These are phyloP conservation scores for Drosophila kuntzei DNA, from an alignment of 2,888 invertebrate genomes.

Conservation along the genomic window DNA sequence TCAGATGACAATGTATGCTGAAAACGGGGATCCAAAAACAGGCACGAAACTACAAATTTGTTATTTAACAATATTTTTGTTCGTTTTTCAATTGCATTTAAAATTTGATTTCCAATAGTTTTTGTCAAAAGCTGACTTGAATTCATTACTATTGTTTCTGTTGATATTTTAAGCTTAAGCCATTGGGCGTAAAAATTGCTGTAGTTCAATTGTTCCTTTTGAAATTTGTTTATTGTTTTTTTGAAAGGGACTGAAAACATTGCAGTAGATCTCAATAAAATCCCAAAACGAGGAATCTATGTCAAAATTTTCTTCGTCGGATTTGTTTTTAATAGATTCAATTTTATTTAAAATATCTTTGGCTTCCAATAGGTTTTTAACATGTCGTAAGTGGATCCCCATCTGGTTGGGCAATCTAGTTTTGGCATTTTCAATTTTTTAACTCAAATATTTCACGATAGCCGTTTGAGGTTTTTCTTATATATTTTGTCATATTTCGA, in stretches of 20 bases:
- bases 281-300: constrained; percentile 16
- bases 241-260: constrained; percentile 20
- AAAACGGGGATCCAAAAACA: constrained; percentile 42
- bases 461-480: constrained; percentile 18
- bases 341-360: constrained; percentile 29
- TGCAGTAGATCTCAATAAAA: constrained; percentile 14
- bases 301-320: constrained; percentile 11
- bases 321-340: constrained; percentile 21
- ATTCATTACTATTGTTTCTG: constrained; percentile 23
- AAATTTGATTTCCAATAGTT: constrained; percentile 18
- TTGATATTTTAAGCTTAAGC: constrained; percentile 25
- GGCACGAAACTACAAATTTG: constrained; percentile 21
- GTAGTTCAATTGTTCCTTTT: constrained; percentile 20
- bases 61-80: constrained; percentile 25
- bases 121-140: constrained; percentile 10
- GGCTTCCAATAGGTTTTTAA: constrained; percentile 12
- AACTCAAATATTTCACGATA: constrained; percentile 17
- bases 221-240: constrained; percentile 17
- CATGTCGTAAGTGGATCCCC: constrained; percentile 33
- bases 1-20: constrained; percentile 25
- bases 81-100: constrained; percentile 15
- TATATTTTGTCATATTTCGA: constrained; percentile 33
- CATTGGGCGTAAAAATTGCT: constrained; percentile 35
- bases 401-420: constrained; percentile 40
- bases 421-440: constrained; percentile 30